phyloP scores from a whole-genome alignment of 2,113 vertebrate species.

The Myotis yumanensis region DNA sequence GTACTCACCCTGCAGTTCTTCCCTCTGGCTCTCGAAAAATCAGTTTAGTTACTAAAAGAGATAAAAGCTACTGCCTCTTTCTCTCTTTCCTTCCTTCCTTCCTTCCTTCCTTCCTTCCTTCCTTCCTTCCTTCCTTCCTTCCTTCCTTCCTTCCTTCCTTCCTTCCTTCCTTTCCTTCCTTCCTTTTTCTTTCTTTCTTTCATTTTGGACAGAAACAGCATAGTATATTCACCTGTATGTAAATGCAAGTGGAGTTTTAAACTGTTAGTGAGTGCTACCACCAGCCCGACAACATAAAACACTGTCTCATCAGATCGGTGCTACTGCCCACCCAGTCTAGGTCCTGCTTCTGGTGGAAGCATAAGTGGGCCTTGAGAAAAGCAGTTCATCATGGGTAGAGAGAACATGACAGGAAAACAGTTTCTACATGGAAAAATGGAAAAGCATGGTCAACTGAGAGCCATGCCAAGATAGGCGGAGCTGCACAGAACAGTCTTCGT shows the following conservation, averaged over 20 bases:
- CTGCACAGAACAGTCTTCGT: not conserved
- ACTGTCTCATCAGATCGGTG: not conserved
- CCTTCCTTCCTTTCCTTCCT: too few species aligned
- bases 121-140: not conserved
- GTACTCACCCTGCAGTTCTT: not conserved
- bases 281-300: not conserved
- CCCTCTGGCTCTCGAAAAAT: not conserved
- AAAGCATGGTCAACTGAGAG: not conserved
- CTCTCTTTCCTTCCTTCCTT: not conserved
- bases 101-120: not conserved
- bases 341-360: not conserved
- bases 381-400: not conserved
- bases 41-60: not conserved
- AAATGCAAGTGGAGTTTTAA: conserved; percentile 24
- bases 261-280: not conserved
- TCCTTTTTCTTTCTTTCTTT: not conserved
- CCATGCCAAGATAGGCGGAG: not conserved
- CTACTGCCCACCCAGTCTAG: not conserved
- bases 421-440: not conserved
- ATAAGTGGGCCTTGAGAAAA: not conserved
- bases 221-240: not conserved
- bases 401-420: conserved; percentile 11
- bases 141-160: not conserved
- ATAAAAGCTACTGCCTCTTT: not conserved
- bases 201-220: not conserved